phyloP scores from a whole-genome alignment of 2,888 invertebrate genomes.

The Catocala sponsa region DNA sequence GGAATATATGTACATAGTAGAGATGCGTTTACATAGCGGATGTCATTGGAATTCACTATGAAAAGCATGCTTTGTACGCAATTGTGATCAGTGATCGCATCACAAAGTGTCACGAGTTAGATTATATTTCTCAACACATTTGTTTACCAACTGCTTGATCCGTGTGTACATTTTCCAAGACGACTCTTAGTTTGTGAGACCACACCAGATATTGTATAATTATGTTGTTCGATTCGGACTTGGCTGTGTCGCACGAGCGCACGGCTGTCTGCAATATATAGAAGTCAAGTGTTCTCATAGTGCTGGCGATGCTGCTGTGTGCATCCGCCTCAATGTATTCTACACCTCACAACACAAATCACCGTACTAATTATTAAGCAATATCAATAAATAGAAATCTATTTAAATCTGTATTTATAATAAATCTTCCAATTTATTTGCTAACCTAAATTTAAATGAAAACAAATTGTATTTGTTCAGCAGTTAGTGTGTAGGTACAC shows the following conservation, averaged over 20 bases:
- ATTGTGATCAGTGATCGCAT: no score
- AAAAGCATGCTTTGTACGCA: no score
- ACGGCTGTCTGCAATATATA: constrained; percentile 49
- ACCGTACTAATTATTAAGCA: no score
- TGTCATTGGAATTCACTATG: no score
- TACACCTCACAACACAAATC: neutral
- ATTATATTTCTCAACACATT: no score
- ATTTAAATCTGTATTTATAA: no score
- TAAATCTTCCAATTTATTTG: neutral
- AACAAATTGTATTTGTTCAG: neutral
- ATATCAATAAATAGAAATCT: no score
- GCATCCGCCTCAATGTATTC: constrained; percentile 1
- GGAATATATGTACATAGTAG: neutral
- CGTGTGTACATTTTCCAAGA: constrained; percentile 17
- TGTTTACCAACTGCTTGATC: no score
- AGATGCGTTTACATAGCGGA: no score
- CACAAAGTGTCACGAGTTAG: no score
- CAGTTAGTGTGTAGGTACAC: constrained; percentile 6
- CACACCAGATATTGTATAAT: constrained; percentile 71
- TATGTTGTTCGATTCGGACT: constrained; percentile 69
- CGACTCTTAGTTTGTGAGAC: constrained; percentile 61
- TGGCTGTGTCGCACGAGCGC: constrained; percentile 32
- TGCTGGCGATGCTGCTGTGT: constrained; percentile 30
- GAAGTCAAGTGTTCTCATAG: constrained; percentile 43
- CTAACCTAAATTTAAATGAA: constrained; percentile 3